Conservation (phyloP, 2,888 invertebrate genomes). For the Drosophila mercatorum region DNA sequence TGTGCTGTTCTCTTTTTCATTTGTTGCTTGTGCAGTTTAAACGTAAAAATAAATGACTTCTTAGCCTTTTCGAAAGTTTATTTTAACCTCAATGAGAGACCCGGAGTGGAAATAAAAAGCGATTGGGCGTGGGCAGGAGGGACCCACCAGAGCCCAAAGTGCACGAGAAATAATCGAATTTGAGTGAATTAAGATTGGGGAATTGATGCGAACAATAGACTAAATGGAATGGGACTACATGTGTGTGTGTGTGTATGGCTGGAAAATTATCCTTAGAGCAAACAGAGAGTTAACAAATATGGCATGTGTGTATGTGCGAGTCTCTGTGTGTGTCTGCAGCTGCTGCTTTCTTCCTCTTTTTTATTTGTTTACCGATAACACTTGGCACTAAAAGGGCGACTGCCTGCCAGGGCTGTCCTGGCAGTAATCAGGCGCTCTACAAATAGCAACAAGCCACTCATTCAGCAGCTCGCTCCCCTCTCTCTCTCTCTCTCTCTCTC, state of each 20-base stretch:
- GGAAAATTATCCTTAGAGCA: slow-evolving; percentile 75
- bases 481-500: slow-evolving; percentile 1
- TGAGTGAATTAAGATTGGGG: slow-evolving; percentile 82
- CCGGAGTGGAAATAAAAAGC: slow-evolving; percentile 17
- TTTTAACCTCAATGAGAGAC: slow-evolving; percentile 69
- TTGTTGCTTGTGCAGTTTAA: slow-evolving; percentile 72
- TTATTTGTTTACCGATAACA: slow-evolving; percentile 81
- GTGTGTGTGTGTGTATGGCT: slow-evolving; percentile 30
- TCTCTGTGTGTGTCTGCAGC: slow-evolving; percentile 13
- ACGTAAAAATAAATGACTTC: slow-evolving; percentile 79
- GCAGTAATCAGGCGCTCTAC: slow-evolving; percentile 80
- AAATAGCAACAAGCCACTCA: slow-evolving; percentile 78
- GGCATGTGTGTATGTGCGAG: slow-evolving; percentile 8
- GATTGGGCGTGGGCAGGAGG: slow-evolving; percentile 10
- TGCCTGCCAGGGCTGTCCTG: slow-evolving; percentile 60
- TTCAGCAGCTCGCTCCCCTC: slow-evolving; percentile 9
- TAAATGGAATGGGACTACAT: slow-evolving; percentile 35
- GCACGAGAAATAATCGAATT: slow-evolving; percentile 80
- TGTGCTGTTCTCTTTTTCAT: slow-evolving; percentile 48
- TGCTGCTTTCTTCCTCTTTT: slow-evolving; percentile 55
- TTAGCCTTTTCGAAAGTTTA: slow-evolving; percentile 74
- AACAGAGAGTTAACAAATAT: slow-evolving; percentile 65
- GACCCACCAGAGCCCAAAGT: slow-evolving; percentile 51
- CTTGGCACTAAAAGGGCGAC: slow-evolving; percentile 73
- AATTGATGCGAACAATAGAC: slow-evolving; percentile 72